These are phyloP conservation scores for Drosophila nr. perissopoda DNA, from an alignment of 2,888 invertebrate genomes.

Conservation along the genomic window DNA sequence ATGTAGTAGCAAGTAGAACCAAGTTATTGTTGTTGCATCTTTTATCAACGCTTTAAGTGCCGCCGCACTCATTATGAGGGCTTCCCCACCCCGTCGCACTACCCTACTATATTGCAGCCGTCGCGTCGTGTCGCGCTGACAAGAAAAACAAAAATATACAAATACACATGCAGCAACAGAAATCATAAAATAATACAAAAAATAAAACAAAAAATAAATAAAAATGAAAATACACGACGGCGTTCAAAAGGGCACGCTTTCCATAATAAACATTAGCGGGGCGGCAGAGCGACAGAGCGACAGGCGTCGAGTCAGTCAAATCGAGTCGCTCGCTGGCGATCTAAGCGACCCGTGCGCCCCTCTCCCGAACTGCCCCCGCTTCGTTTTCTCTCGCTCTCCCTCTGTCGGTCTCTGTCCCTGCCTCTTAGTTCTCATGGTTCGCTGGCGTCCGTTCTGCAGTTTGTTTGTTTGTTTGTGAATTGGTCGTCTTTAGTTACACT, in stretches of 20 bases:
- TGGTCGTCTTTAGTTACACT: constrained; percentile 80
- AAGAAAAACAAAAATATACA: constrained; percentile 56
- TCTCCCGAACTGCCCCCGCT: constrained; percentile 12
- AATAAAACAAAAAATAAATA: constrained; percentile 47
- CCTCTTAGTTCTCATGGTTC: constrained; percentile 62
- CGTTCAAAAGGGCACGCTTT: constrained; percentile 80
- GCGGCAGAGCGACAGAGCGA: constrained; percentile 30
- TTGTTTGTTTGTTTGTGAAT: constrained; percentile 72
- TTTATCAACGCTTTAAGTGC: constrained; percentile 77
- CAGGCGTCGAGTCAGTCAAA: constrained; percentile 23
- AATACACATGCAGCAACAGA: constrained; percentile 30
- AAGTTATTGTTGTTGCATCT: constrained; percentile 66
- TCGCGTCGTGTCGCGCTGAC: constrained; percentile 19
- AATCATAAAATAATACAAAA: constrained; percentile 44
- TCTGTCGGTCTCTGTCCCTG: constrained; percentile 1
- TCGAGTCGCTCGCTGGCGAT: constrained; percentile 21
- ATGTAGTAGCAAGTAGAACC: constrained; percentile 42
- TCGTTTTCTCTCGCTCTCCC: not conserved
- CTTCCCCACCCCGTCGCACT: constrained; percentile 14
- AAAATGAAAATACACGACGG: constrained; percentile 69
- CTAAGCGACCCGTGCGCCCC: constrained; percentile 29
- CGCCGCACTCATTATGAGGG: constrained; percentile 72
- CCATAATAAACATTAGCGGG: constrained; percentile 78
- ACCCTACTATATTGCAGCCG: not conserved
- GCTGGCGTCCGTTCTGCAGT: constrained; percentile 65